Conservation (phyloP, 2,888 invertebrate species). For the Leucozona laternaria region DNA sequence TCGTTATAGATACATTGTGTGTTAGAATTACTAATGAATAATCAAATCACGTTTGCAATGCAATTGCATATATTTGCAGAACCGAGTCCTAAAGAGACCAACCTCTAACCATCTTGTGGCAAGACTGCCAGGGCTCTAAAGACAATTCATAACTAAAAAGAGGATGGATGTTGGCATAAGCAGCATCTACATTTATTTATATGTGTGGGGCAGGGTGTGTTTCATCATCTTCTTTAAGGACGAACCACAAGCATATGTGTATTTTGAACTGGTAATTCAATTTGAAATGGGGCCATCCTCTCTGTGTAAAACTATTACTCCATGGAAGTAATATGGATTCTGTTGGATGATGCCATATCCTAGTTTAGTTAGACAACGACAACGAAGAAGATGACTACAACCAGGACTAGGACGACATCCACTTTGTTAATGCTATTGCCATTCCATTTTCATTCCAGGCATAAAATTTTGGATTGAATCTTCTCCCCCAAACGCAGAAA, state of each 20-base stretch:
- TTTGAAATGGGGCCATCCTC: slow-evolving; percentile 68
- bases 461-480: slow-evolving; percentile 64
- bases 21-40: slow-evolving; percentile 47
- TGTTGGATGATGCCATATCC: slow-evolving; percentile 51
- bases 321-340: slow-evolving; percentile 64
- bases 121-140: slow-evolving; percentile 32
- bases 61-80: slow-evolving; percentile 41
- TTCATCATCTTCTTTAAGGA: slow-evolving; percentile 60
- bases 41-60: slow-evolving; percentile 63
- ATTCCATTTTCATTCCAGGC: slow-evolving; percentile 68
- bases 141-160: slow-evolving; percentile 60
- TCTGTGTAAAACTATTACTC: slow-evolving; percentile 72
- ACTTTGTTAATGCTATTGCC: slow-evolving; percentile 69
- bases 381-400: background rate
- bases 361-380: background rate
- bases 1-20: slow-evolving; percentile 2
- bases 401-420: slow-evolving; percentile 17
- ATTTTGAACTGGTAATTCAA: slow-evolving; percentile 65
- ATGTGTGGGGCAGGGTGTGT: background rate
- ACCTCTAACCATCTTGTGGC: slow-evolving; percentile 5
- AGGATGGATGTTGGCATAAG: slow-evolving; percentile 3
- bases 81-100: background rate
- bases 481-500: slow-evolving; percentile 17
- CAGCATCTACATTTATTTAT: too few species aligned
- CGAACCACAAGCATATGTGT: slow-evolving; percentile 62